Evolutionary conservation across 1,140 invertebrate species (phyloP).

Genomic region (Bombyx mandarina): DNA sequence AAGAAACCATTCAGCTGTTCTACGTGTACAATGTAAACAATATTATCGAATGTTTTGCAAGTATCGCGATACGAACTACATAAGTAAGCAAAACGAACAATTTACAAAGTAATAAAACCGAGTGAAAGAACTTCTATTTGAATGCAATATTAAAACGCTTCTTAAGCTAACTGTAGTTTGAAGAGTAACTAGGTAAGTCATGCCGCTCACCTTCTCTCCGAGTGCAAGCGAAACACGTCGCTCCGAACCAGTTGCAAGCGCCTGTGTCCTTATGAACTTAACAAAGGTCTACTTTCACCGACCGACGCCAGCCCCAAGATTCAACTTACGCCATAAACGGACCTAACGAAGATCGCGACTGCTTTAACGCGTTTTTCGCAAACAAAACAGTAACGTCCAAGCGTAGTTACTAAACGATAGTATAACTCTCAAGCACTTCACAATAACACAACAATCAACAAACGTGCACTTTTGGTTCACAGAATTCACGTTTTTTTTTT

Average conservation of each 20-base stretch:
- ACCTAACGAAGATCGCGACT: slow-evolving; percentile 48
- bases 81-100: not conserved
- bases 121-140: slow-evolving; percentile 21
- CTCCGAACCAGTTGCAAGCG: slow-evolving; percentile 50
- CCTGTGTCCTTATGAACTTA: slow-evolving; percentile 63
- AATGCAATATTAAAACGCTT: slow-evolving; percentile 21
- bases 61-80: not conserved
- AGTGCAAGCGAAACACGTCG: slow-evolving; percentile 51
- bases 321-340: slow-evolving; percentile 54
- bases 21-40: slow-evolving; percentile 1
- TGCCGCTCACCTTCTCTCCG: slow-evolving; percentile 55
- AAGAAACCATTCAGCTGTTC: too few species aligned
- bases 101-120: slow-evolving; percentile 7
- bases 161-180: slow-evolving; percentile 38
- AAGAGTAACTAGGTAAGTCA: slow-evolving; percentile 42
- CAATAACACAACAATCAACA: slow-evolving; percentile 34
- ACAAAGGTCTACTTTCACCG: slow-evolving; percentile 68
- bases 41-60: not conserved
- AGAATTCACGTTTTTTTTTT: slow-evolving; percentile 33
- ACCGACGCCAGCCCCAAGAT: slow-evolving; percentile 46
- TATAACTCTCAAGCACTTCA: slow-evolving; percentile 39
- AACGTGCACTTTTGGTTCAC: slow-evolving; percentile 30
- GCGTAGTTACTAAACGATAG: slow-evolving; percentile 56
- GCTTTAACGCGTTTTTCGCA: slow-evolving; percentile 53
- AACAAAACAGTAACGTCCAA: slow-evolving; percentile 65